Conservation (phyloP, 2,113 vertebrate genomes). For the Carassius carassius region DNA sequence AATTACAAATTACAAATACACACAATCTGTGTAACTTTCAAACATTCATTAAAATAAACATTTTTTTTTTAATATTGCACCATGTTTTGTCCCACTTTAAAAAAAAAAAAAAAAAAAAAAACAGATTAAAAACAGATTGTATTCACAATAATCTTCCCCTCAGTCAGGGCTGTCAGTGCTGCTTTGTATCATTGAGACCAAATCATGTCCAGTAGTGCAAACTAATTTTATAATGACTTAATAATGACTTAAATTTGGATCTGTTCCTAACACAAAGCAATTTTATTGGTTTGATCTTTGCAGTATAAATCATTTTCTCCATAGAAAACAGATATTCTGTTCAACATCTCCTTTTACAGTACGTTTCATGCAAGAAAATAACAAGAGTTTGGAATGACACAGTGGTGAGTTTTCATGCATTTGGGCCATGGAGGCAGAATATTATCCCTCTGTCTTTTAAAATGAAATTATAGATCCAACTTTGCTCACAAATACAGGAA, state of each 20-base stretch:
- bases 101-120: not conserved
- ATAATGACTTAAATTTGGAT: not conserved
- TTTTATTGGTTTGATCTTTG: not conserved
- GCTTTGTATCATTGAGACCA: not conserved
- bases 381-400: not conserved
- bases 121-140: too few relatives aligned
- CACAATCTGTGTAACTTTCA: too few relatives aligned
- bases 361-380: not conserved
- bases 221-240: not conserved
- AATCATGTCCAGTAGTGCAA: not conserved
- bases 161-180: not conserved
- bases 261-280: not conserved
- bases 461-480: not conserved
- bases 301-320: not conserved
- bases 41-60: too few relatives aligned
- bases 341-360: not conserved
- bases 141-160: not conserved
- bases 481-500: not conserved
- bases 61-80: too few relatives aligned
- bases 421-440: not conserved
- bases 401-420: not conserved
- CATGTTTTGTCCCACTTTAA: too few relatives aligned
- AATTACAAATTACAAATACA: too few relatives aligned
- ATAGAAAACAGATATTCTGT: not conserved
- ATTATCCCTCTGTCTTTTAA: not conserved